phyloP scores from a whole-genome alignment of 64 coral and sea anemone species.

The Porites australiensis region DNA sequence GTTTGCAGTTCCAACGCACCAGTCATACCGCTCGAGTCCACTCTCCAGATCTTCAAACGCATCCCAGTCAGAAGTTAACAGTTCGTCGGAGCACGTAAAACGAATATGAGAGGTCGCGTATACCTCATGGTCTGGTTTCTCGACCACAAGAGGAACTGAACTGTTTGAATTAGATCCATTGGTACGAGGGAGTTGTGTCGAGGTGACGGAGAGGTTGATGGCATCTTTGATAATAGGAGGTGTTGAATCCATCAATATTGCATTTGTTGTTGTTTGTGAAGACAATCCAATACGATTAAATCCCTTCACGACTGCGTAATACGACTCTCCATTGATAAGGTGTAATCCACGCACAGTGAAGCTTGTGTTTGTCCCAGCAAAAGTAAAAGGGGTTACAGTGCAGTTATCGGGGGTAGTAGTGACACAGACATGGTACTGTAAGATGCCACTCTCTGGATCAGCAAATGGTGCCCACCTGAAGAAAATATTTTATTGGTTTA shows the following conservation, averaged over 20 bases:
- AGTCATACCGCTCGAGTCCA: constrained; percentile 62
- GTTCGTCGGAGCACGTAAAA: constrained; percentile 89
- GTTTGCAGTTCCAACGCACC: constrained; percentile 83
- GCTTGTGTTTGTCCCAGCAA: constrained; percentile 54
- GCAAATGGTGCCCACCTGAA: constrained; percentile 71
- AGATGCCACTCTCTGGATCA: constrained; percentile 73
- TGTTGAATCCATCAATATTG: constrained; percentile 68
- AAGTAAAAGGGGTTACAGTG: constrained; percentile 16
- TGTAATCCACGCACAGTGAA: constrained; percentile 53
- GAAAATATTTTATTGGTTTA: not conserved
- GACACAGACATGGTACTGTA: constrained; percentile 75
- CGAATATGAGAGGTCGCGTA: constrained; percentile 1
- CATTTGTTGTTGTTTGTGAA: constrained; percentile 52
- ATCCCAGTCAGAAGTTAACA: constrained; percentile 79
- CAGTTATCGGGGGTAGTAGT: constrained; percentile 37
- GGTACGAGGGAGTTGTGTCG: not conserved
- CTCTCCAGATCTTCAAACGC: constrained; percentile 87
- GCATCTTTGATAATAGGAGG: constrained; percentile 50
- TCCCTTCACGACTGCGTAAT: constrained; percentile 67
- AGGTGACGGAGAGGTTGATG: not conserved
- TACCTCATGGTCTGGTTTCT: not conserved
- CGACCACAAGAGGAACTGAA: not conserved
- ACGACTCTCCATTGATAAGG: constrained; percentile 60
- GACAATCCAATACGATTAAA: constrained; percentile 63
- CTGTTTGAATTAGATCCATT: not conserved